Evolutionary conservation across 2,888 invertebrate species (phyloP).

Genomic region (Cantharis rufa): DNA sequence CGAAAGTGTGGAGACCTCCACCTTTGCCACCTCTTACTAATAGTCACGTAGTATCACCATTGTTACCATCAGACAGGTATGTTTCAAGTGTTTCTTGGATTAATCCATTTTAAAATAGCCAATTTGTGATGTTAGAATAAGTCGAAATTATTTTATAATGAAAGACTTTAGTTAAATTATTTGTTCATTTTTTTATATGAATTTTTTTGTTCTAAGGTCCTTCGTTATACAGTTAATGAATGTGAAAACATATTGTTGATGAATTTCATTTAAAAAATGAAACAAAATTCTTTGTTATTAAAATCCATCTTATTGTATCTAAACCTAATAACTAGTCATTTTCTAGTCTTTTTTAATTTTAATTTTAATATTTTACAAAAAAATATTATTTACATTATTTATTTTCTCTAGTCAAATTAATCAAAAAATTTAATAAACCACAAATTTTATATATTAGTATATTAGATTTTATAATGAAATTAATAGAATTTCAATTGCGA

Average conservation of each 20-base stretch:
- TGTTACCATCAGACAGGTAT: constrained; percentile 44
- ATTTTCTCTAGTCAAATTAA: not conserved
- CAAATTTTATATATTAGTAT: not conserved
- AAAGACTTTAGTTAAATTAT: not conserved
- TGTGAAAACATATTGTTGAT: not conserved
- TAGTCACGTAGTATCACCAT: constrained; percentile 2
- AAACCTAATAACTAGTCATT: not conserved
- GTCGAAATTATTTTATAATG: not conserved
- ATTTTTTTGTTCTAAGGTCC: not conserved
- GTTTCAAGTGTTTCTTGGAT: constrained; percentile 48
- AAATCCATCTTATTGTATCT: not conserved
- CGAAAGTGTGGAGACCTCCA: constrained; percentile 54
- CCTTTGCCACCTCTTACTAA: constrained; percentile 47
- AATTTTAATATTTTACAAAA: not conserved
- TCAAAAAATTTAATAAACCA: not conserved
- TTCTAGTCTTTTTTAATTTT: not conserved
- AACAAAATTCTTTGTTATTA: not conserved
- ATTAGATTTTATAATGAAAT: not conserved
- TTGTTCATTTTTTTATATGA: not conserved
- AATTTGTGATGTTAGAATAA: not conserved
- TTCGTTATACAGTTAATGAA: not conserved
- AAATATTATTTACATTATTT: not conserved
- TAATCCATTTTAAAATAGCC: constrained; percentile 40
- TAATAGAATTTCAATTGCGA: not conserved
- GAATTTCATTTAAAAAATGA: not conserved